Evolutionary conservation across 1,140 invertebrate genomes (phyloP), one percentile per base, ranked within the genome.

Genomic region (Lerema accius): DNA sequence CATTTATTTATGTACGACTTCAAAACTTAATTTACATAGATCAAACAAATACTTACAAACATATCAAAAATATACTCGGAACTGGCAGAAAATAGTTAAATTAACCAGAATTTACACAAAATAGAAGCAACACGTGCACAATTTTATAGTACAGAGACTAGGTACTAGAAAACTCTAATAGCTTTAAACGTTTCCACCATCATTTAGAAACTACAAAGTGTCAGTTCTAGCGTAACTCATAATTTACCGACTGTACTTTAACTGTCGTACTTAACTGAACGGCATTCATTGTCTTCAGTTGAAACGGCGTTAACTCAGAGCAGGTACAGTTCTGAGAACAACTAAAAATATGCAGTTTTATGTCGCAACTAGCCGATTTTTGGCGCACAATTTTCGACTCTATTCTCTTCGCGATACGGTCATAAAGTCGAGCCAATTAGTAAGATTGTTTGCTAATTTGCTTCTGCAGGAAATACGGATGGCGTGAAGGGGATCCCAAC

Each of bases 381-480:
- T 43, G 48, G 14, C 23, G 5, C 11, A 11, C 35, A 51, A 84
- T 60, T 71, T 59, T 82, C 32, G 71, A 64, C 73, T 68, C 68
- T 86, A 85, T 49, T 13, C 0, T 32, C 5, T 43, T 15, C 3
- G 49, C 4, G 4, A 63, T 75, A 84, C 19, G 65, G 17, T 53
- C 42, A 37, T 43, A 58, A 46, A 55, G 64, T 67, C 39, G 50
- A 43, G 46, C 68, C 76, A 70, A 74, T 79, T 84, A 78, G 71
- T 67, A 69, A 67, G 62, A 76, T 76, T 76, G 73, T 84, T 76
- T 81, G 78, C 75, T 89, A 90, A 90, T 90, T 90, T 90, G 86
- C 78, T 65, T 64, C 73, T 76, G 79, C 82, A 87, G 87, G 87
- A 88, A 90, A 80, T 76, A 89, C 84, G 85, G 87, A 81, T 87